A percentile compares a stretch with the other conserved stretches of the same genome.
Conservation (phyloP, 2,797 vertebrate species). For the Heteromormyrus szaboi region DNA sequence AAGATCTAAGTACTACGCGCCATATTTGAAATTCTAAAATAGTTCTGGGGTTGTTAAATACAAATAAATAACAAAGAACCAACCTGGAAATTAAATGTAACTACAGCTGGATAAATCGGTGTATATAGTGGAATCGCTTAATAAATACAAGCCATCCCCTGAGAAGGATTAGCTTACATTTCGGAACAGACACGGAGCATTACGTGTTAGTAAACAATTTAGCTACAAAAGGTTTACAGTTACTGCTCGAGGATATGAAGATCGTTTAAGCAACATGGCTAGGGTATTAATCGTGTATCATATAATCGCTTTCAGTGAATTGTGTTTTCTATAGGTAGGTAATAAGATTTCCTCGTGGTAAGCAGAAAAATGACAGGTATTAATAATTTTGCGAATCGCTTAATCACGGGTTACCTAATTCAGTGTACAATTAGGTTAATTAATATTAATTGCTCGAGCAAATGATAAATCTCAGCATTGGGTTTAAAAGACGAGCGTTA, state of each 20-base stretch:
- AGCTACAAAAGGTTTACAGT: neutral
- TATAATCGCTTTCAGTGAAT: slow-evolving; percentile 1
- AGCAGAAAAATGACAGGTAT: neutral
- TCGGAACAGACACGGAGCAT: neutral
- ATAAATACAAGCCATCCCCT: neutral
- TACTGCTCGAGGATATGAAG: neutral
- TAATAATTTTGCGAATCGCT: neutral
- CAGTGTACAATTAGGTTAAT: neutral
- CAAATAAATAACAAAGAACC: neutral
- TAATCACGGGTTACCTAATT: neutral
- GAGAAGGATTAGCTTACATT: neutral
- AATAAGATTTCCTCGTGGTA: neutral
- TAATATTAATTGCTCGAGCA: slow-evolving; percentile 3
- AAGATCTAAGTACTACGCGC: neutral
- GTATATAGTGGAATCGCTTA: neutral
- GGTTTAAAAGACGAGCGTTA: neutral
- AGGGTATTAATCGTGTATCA: slow-evolving; percentile 3
- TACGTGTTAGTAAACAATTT: neutral
- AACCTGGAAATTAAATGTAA: neutral
- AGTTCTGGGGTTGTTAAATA: neutral
- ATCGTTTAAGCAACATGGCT: neutral
- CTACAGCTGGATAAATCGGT: neutral
- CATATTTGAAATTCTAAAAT: neutral
- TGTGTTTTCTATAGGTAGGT: neutral
- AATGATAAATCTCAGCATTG: neutral